These are phyloP conservation scores for Dendrophyllia cribrosa DNA, from an alignment of 64 coral and sea anemone species.

Conservation along the genomic window DNA sequence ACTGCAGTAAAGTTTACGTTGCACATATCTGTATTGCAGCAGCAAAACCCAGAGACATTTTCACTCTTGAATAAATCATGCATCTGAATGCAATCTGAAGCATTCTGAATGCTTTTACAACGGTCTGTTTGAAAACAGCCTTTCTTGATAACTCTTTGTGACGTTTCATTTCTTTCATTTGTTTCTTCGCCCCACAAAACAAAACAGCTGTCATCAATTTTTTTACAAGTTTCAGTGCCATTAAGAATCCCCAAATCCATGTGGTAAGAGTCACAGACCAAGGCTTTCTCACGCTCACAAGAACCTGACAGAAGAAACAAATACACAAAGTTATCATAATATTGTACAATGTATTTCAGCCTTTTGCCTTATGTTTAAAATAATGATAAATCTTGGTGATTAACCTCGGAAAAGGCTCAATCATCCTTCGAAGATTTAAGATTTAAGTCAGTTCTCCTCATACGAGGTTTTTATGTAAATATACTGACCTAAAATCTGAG, in stretches of 20 bases:
- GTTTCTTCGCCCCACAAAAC: not conserved
- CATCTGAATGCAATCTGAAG: slow-evolving; percentile 70
- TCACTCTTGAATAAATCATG: slow-evolving; percentile 29
- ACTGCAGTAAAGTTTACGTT: slow-evolving; percentile 77
- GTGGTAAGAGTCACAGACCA: slow-evolving; percentile 14
- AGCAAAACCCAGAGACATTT: slow-evolving; percentile 83
- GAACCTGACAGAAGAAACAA: not conserved
- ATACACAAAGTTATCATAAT: not conserved
- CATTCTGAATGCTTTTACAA: no score
- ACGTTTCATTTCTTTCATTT: slow-evolving; percentile 16
- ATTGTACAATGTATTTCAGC: no score
- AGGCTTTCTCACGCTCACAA: not conserved
- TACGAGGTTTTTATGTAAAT: no score
- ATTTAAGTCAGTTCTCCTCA: no score
- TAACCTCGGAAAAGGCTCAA: no score
- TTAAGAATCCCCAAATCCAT: not conserved
- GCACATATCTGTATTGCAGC: slow-evolving; percentile 73
- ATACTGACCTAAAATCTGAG: no score
- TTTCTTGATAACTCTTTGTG: slow-evolving; percentile 16
- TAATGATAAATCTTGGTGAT: no score
- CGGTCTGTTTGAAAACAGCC: slow-evolving; percentile 32
- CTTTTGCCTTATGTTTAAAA: no score
- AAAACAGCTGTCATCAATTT: not conserved
- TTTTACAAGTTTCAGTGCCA: not conserved
- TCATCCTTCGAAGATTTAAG: no score